A percentile compares a stretch with the other conserved stretches of the same genome.
These are phyloP conservation scores for Meloidogyne floridensis DNA, from an alignment of 1,140 invertebrate genomes.

Conservation along the genomic window DNA sequence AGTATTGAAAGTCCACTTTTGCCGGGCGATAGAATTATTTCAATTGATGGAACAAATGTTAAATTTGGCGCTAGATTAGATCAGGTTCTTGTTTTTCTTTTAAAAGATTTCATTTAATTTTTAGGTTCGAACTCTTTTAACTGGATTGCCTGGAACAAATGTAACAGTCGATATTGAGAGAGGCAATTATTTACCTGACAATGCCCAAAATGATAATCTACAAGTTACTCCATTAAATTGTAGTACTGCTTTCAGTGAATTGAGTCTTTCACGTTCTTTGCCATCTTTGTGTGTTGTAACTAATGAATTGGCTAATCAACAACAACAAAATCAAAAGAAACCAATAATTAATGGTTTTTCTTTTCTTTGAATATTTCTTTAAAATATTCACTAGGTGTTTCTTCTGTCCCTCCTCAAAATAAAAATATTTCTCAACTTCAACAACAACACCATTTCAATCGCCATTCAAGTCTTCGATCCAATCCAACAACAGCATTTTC, in stretches of 20 bases:
- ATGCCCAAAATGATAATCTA: conserved; percentile 16
- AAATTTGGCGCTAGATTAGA: conserved; percentile 81
- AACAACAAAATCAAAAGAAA: neutral
- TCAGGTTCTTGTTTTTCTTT: conserved; percentile 80
- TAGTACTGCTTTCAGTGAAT: conserved; percentile 6
- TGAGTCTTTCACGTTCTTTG: conserved; percentile 32
- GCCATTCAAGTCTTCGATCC: neutral
- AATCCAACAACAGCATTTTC: conserved; percentile 19
- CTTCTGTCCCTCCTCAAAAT: neutral
- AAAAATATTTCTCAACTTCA: neutral
- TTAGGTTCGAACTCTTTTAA: conserved; percentile 84
- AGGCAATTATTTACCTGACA: conserved; percentile 91
- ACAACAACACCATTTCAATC: conserved; percentile 11
- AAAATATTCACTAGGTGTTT: neutral
- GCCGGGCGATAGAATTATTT: conserved; percentile 90
- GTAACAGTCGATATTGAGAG: conserved; percentile 96
- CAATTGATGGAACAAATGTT: conserved; percentile 87
- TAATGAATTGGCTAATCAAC: neutral
- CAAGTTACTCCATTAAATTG: neutral
- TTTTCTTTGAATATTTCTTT: neutral
- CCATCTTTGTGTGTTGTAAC: conserved; percentile 23
- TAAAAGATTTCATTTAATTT: conserved; percentile 77
- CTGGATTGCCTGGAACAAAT: conserved; percentile 82
- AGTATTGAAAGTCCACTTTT: conserved; percentile 81
- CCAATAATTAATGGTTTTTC: neutral